These are phyloP conservation scores for Atherix ibis DNA, from an alignment of 2,888 invertebrate genomes.

Conservation along the genomic window DNA sequence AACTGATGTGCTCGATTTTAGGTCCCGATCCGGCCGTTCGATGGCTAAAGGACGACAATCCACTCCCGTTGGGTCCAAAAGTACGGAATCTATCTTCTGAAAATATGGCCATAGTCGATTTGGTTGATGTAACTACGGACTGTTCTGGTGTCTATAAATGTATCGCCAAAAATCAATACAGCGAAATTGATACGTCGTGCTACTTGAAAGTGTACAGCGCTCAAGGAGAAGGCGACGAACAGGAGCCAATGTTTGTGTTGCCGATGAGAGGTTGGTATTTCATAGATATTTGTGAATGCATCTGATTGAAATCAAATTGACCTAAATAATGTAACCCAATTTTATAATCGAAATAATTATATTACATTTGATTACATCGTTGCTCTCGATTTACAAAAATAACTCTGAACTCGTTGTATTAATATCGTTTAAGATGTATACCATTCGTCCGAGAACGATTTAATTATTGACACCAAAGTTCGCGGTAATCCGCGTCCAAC, in stretches of 20 bases:
- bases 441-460: conserved; percentile 53
- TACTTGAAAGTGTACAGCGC: conserved; percentile 37
- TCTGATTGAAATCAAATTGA: too few species aligned
- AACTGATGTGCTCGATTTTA: conserved; percentile 61
- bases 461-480: conserved; percentile 64
- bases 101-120: conserved; percentile 58
- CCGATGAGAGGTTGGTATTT: conserved; percentile 49
- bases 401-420: conserved; percentile 2
- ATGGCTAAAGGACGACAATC: conserved; percentile 61
- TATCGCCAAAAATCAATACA: conserved; percentile 58
- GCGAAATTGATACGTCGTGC: conserved; percentile 54
- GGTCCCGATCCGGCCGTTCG: conserved; percentile 52
- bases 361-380: too few species aligned
- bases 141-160: conserved; percentile 75
- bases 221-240: conserved; percentile 27
- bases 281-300: too few species aligned
- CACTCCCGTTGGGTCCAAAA: conserved; percentile 39
- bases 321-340: background rate
- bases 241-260: conserved; percentile 31
- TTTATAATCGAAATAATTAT: conserved; percentile 2
- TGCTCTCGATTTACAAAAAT: conserved; percentile 4
- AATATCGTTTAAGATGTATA: conserved; percentile 42
- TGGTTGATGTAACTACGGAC: conserved; percentile 45
- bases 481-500: conserved; percentile 56
- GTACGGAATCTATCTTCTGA: conserved; percentile 44